These are phyloP conservation scores for Hippocampus mohnikei DNA, from an alignment of 2,113 vertebrate species.

Conservation along the genomic window DNA sequence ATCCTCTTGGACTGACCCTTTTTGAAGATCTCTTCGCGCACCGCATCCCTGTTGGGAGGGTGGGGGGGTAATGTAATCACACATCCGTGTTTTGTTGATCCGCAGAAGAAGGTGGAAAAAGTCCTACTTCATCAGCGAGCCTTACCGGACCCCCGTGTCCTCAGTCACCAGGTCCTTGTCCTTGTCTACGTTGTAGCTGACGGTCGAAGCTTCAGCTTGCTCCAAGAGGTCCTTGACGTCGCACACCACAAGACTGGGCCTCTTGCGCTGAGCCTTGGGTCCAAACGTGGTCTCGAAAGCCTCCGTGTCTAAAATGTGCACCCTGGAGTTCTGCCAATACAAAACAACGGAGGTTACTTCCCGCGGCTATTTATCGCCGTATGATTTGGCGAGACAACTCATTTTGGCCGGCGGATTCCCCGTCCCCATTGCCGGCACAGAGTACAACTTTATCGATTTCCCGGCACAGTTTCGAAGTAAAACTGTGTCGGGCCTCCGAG, in stretches of 20 bases:
- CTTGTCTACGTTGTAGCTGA: constrained; percentile 77
- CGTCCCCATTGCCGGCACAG: no score
- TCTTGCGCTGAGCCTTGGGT: constrained; percentile 90
- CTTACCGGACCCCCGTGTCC: constrained; percentile 88
- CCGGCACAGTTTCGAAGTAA: neutral
- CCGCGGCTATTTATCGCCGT: no score
- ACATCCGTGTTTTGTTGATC: neutral
- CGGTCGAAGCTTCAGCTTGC: constrained; percentile 75
- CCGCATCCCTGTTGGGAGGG: constrained; percentile 77
- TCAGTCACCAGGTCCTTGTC: constrained; percentile 87
- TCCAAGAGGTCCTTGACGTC: constrained; percentile 86
- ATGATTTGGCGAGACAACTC: no score
- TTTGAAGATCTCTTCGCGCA: constrained; percentile 91
- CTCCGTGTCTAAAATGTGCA: constrained; percentile 97
- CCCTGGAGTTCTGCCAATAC: constrained; percentile 82
- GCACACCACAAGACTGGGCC: constrained; percentile 79
- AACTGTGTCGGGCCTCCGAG: neutral
- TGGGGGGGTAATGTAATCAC: no score
- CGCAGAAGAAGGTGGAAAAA: neutral
- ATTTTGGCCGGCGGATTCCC: no score
- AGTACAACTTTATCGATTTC: neutral
- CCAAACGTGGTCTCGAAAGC: constrained; percentile 94
- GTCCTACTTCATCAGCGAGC: neutral
- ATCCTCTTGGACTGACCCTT: constrained; percentile 97
- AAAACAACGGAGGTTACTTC: neutral